Conservation (phyloP, 2,797 vertebrate genomes). For the Anguilla anguilla region DNA sequence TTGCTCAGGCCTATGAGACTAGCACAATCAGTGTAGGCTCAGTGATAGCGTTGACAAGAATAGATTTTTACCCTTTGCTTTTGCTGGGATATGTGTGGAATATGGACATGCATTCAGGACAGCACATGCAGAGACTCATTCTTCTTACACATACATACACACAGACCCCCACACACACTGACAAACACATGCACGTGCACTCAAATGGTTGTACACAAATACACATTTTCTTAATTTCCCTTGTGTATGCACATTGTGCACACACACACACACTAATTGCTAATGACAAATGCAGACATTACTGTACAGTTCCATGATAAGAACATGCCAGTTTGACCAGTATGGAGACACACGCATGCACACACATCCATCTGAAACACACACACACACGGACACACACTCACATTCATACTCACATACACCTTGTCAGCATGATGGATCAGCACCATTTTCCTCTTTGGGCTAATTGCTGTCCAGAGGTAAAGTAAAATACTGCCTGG, state of each 20-base stretch:
- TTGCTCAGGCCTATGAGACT: too few relatives aligned
- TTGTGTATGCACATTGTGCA: too few relatives aligned
- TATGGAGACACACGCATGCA: neutral
- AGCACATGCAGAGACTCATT: neutral
- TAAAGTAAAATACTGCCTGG: neutral
- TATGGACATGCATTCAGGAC: neutral
- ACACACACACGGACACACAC: neutral
- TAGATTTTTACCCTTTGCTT: neutral
- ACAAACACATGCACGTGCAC: neutral
- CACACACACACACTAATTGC: too few relatives aligned
- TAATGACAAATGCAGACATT: too few relatives aligned
- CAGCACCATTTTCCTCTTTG: neutral
- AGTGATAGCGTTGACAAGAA: neutral
- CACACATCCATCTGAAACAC: neutral
- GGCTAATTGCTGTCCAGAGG: conserved; percentile 5
- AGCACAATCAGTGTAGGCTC: neutral
- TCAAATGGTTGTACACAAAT: neutral
- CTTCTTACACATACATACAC: neutral
- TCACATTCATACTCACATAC: neutral
- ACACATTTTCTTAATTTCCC: too few relatives aligned
- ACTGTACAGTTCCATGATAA: too few relatives aligned
- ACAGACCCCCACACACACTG: neutral
- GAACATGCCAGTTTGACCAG: too few relatives aligned
- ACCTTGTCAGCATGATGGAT: conserved; percentile 3
- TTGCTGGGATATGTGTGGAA: neutral